Conservation (phyloP, 2,797 vertebrate species). For the Sylvilagus floridanus region DNA sequence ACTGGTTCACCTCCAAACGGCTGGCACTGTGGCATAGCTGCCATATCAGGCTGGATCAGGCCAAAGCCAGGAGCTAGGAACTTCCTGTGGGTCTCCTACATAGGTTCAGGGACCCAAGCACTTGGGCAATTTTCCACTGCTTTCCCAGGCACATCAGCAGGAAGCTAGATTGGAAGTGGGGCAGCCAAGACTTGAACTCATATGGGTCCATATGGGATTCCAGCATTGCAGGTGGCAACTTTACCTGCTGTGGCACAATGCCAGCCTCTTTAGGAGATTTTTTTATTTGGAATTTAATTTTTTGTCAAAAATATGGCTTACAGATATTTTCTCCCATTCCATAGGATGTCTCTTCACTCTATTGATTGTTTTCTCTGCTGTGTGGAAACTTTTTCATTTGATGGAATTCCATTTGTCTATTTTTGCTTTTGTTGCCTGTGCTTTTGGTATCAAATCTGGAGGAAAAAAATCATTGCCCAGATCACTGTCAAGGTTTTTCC, state of each 20-base stretch:
- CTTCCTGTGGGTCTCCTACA: no score
- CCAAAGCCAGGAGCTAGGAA: no score
- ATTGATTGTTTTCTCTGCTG: neutral
- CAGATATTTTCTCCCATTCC: neutral
- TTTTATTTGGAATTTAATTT: neutral
- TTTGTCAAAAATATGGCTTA: neutral
- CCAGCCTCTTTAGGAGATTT: neutral
- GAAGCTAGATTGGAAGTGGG: no score
- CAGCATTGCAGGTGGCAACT: neutral
- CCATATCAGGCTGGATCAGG: neutral
- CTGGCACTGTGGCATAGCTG: no score
- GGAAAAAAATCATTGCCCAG: neutral
- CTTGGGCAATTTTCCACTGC: no score
- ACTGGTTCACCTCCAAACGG: no score
- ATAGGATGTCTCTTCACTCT: neutral
- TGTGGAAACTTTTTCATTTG: neutral
- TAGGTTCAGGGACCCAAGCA: no score
- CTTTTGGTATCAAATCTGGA: neutral
- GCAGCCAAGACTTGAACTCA: no score
- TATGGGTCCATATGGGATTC: no score
- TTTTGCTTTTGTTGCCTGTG: neutral
- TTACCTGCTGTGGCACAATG: neutral
- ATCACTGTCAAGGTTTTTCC: neutral
- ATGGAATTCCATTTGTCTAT: neutral
- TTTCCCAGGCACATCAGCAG: no score